A percentile compares a stretch with the other conserved stretches of the same genome.
Evolutionary conservation across 2,888 invertebrate species (phyloP).

Genomic region (Stenchaetothrips biformis): DNA sequence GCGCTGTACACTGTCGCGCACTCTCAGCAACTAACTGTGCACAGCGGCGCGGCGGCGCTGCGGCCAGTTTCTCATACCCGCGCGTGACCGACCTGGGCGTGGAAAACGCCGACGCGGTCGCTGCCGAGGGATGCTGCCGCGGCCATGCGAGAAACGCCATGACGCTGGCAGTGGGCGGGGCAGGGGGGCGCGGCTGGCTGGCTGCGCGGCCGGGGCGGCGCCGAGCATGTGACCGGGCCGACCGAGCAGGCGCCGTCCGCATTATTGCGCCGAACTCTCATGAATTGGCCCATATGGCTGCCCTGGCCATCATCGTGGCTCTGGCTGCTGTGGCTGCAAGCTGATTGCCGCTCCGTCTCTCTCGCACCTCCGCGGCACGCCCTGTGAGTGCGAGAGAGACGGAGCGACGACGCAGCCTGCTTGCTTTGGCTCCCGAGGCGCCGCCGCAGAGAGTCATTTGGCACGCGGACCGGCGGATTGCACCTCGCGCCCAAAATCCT

Average conservation of each 20-base stretch:
- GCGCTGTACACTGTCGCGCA: too few relatives aligned
- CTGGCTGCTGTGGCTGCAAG: background rate
- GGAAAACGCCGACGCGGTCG: background rate
- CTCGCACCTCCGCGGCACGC: background rate
- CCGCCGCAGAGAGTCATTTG: too few relatives aligned
- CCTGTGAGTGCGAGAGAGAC: background rate
- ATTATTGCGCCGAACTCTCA: conserved; percentile 1
- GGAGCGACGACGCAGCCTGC: background rate
- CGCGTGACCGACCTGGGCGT: background rate
- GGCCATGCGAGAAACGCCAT: too few relatives aligned
- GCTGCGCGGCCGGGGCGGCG: background rate
- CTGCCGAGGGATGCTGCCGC: background rate
- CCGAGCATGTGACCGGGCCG: background rate
- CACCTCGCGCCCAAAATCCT: too few relatives aligned
- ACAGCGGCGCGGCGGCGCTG: too few relatives aligned
- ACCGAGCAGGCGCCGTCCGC: background rate
- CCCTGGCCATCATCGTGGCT: background rate
- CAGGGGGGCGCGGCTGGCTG: background rate
- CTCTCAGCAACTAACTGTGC: too few relatives aligned
- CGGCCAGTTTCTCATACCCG: background rate
- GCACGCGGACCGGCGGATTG: too few relatives aligned
- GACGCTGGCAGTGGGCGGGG: background rate
- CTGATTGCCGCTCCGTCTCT: too few relatives aligned
- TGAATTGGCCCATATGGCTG: conserved; percentile 5
- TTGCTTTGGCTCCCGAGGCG: too few relatives aligned